Conservation (phyloP, 2,113 vertebrate genomes). For the Bubo blakistoni region DNA sequence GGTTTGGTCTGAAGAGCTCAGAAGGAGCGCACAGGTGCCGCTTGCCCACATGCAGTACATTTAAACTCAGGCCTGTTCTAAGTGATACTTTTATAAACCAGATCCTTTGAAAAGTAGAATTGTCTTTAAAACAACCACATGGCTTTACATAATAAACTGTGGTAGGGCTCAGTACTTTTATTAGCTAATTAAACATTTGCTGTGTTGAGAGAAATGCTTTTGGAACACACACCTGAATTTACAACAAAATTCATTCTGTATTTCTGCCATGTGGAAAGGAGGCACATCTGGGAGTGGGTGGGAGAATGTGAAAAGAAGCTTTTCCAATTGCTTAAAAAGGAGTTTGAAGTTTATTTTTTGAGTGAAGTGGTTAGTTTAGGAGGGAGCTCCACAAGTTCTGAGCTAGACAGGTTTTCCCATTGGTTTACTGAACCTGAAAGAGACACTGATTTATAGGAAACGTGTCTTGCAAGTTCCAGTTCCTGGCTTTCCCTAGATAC, state of each 20-base stretch:
- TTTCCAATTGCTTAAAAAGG: slow-evolving; percentile 30
- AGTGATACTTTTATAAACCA: slow-evolving; percentile 50
- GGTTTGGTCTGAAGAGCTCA: not conserved
- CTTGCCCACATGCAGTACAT: not conserved
- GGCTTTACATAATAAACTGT: slow-evolving; percentile 51
- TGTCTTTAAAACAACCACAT: slow-evolving; percentile 46
- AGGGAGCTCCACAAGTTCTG: slow-evolving; percentile 15
- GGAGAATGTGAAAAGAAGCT: not conserved
- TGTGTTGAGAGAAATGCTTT: slow-evolving; percentile 5
- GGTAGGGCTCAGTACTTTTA: slow-evolving; percentile 59
- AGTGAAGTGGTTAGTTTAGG: not conserved
- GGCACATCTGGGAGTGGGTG: slow-evolving; percentile 23
- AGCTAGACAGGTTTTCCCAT: slow-evolving; percentile 4
- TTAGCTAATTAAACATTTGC: slow-evolving; percentile 38
- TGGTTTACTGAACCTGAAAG: slow-evolving; percentile 45
- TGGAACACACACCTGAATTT: slow-evolving; percentile 30
- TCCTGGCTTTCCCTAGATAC: slow-evolving; percentile 45
- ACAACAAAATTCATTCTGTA: slow-evolving; percentile 20
- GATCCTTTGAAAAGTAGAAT: slow-evolving; percentile 31
- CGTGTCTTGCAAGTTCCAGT: slow-evolving; percentile 45
- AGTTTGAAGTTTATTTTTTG: slow-evolving; percentile 33
- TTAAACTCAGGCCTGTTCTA: not conserved
- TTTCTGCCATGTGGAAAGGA: slow-evolving; percentile 11
- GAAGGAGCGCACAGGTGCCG: not conserved
- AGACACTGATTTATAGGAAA: slow-evolving; percentile 43